These are phyloP conservation scores for Chaetogeoica ovagalla DNA, from an alignment of 2,888 invertebrate genomes.

Conservation along the genomic window DNA sequence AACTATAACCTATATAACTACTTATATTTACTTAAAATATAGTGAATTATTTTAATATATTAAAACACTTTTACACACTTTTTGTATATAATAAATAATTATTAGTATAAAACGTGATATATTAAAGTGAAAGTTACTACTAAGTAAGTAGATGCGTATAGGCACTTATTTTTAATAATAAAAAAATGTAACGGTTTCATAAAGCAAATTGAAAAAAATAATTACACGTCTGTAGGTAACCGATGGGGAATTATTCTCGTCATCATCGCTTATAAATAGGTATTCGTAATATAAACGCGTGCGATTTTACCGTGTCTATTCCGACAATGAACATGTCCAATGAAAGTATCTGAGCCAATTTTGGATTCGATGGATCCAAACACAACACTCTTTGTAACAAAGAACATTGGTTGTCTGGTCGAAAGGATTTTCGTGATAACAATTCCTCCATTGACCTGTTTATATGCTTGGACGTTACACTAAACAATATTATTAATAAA, in stretches of 20 bases:
- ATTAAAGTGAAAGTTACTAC: too few relatives aligned
- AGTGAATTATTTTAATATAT: too few relatives aligned
- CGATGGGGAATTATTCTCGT: not conserved
- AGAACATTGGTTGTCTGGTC: constrained; percentile 63
- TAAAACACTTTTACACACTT: too few relatives aligned
- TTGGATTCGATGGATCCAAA: constrained; percentile 64
- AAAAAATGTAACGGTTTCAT: too few relatives aligned
- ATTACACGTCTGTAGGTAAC: too few relatives aligned
- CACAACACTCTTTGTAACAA: constrained; percentile 69
- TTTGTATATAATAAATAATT: too few relatives aligned
- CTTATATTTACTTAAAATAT: too few relatives aligned
- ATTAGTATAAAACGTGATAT: too few relatives aligned
- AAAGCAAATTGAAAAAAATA: too few relatives aligned
- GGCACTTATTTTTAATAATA: too few relatives aligned
- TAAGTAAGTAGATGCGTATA: too few relatives aligned
- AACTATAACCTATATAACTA: too few relatives aligned
- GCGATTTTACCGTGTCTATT: constrained; percentile 75
- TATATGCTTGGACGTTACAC: constrained; percentile 69
- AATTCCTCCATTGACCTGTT: constrained; percentile 59
- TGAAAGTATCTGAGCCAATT: constrained; percentile 79
- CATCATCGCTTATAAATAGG: not conserved
- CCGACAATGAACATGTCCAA: constrained; percentile 84
- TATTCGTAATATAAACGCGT: not conserved
- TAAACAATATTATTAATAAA: constrained; percentile 57
- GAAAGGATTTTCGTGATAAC: constrained; percentile 58